Evolutionary conservation across 2,797 vertebrate genomes (phyloP).

Genomic region (Sebastes matsubarae): DNA sequence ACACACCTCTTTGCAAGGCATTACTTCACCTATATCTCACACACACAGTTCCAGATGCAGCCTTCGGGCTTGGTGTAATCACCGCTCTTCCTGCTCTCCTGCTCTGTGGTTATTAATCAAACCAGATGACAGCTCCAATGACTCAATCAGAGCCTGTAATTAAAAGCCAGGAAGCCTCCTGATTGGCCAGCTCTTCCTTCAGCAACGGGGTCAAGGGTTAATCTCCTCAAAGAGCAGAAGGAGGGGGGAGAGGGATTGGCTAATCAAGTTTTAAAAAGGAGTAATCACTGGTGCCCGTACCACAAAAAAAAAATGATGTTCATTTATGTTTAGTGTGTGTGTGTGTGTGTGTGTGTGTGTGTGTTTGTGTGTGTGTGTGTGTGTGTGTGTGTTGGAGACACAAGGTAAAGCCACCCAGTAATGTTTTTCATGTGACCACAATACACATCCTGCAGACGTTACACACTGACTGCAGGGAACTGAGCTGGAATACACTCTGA

Average conservation of each 20-base stretch:
- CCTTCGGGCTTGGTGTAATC: slow-evolving; percentile 47
- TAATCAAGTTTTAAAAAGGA: slow-evolving; percentile 27
- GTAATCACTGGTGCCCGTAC: slow-evolving; percentile 3
- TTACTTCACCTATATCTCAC: not conserved
- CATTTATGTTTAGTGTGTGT: slow-evolving; percentile 20
- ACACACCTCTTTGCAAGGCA: not conserved
- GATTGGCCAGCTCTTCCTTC: slow-evolving; percentile 69
- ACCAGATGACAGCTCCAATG: slow-evolving; percentile 62
- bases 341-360: not conserved
- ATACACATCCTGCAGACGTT: slow-evolving; percentile 27
- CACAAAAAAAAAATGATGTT: not conserved
- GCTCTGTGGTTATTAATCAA: slow-evolving; percentile 64
- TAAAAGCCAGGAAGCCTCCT: slow-evolving; percentile 72
- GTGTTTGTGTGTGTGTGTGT: not conserved
- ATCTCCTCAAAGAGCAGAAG: slow-evolving; percentile 50
- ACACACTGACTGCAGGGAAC: slow-evolving; percentile 15
- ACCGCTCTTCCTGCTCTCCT: slow-evolving; percentile 59
- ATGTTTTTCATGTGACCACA: slow-evolving; percentile 43
- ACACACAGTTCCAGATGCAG: slow-evolving; percentile 6
- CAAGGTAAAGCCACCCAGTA: not conserved
- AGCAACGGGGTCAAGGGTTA: slow-evolving; percentile 70
- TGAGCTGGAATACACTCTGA: not conserved
- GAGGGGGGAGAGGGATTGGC: not conserved
- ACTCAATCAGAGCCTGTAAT: slow-evolving; percentile 68
- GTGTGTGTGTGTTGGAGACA: not conserved